Conservation (phyloP, 2,113 vertebrate genomes). For the Mastomys coucha region DNA sequence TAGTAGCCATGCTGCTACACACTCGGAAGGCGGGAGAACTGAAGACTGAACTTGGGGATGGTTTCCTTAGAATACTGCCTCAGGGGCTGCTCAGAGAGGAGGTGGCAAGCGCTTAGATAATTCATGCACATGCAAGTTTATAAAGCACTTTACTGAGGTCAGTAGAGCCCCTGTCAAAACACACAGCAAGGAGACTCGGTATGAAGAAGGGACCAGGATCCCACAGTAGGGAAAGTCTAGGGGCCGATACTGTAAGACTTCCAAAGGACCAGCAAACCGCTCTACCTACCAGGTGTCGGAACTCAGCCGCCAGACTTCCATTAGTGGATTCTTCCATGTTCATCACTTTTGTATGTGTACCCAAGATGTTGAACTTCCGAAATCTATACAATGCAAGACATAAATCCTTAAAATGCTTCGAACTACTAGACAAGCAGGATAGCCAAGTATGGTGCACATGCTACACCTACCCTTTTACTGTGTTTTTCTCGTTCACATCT, state of each 20-base stretch:
- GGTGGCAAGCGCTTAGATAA: no score
- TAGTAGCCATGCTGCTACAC: rapidly evolving
- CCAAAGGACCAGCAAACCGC: background rate
- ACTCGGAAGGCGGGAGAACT: background rate
- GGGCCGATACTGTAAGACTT: rapidly evolving
- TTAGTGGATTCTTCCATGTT: slow-evolving; percentile 99
- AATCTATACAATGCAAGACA: slow-evolving; percentile 87
- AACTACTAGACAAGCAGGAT: background rate
- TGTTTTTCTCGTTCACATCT: slow-evolving; percentile 94
- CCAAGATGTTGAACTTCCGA: slow-evolving; percentile 98
- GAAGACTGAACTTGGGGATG: background rate
- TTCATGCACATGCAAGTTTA: rapidly evolving
- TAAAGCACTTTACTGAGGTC: background rate
- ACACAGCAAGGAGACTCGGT: background rate
- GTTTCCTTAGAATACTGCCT: background rate
- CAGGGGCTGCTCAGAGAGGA: background rate
- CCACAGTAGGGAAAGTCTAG: background rate
- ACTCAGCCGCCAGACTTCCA: slow-evolving; percentile 97
- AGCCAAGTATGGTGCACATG: background rate
- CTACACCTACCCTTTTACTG: slow-evolving; percentile 92
- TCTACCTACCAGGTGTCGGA: slow-evolving; percentile 94
- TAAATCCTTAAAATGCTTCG: background rate
- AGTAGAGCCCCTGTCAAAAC: rapidly evolving
- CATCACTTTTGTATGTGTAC: slow-evolving; percentile 98
- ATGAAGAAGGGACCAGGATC: background rate